A percentile compares a stretch with the other conserved stretches of the same genome.
These are phyloP conservation scores for Muraenolepis orangiensis DNA, from an alignment of 2,797 vertebrate genomes.

Conservation along the genomic window DNA sequence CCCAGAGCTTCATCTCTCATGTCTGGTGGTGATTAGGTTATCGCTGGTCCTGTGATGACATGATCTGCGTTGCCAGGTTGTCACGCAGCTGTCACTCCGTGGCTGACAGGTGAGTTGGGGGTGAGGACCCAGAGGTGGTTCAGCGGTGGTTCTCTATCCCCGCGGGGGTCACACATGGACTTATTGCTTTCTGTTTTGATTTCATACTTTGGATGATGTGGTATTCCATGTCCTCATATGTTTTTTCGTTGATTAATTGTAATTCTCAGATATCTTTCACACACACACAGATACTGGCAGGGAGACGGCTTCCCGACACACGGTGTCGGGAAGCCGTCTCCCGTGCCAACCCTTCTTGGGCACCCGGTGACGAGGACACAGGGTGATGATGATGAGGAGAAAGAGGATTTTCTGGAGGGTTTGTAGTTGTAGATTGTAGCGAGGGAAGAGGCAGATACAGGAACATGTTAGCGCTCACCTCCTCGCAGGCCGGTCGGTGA, in stretches of 20 bases:
- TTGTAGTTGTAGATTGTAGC: too few relatives aligned
- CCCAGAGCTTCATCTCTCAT: not conserved
- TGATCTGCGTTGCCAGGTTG: not conserved
- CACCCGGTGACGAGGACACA: too few relatives aligned
- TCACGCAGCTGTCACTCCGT: not conserved
- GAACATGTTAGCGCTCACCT: not conserved
- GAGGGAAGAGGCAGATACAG: not conserved
- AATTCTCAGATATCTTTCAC: not conserved
- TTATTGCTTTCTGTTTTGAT: not conserved
- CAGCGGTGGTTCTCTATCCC: not conserved
- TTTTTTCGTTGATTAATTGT: not conserved
- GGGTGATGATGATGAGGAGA: too few relatives aligned
- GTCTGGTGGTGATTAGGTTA: too few relatives aligned
- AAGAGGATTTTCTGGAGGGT: too few relatives aligned
- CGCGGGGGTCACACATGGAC: not conserved
- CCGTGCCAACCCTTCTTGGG: too few relatives aligned
- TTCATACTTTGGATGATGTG: not conserved
- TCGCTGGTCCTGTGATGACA: not conserved
- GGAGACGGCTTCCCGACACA: too few relatives aligned
- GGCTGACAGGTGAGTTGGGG: not conserved
- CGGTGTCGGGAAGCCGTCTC: too few relatives aligned
- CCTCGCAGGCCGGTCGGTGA: too few relatives aligned
- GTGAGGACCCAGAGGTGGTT: not conserved
- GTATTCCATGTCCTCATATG: not conserved
- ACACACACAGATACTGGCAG: too few relatives aligned